A percentile compares a stretch with the other conserved stretches of the same genome.
phyloP scores from a whole-genome alignment of 2,113 vertebrate species.

The Myiozetetes cayanensis region DNA sequence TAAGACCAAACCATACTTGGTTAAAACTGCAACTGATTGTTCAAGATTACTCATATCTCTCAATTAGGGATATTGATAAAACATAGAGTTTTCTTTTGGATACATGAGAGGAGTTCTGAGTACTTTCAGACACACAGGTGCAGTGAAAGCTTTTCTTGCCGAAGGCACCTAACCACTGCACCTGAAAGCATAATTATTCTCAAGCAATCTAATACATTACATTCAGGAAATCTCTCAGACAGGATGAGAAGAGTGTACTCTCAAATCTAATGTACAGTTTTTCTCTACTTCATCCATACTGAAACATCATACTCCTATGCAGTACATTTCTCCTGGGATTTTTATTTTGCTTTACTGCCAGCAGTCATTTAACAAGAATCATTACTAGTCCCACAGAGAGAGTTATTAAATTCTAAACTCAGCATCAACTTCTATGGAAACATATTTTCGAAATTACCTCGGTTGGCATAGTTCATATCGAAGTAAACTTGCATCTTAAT shows the following conservation, averaged over 20 bases:
- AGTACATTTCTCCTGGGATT: not conserved
- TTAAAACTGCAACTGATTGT: not conserved
- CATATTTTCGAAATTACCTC: conserved; percentile 77
- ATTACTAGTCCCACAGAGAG: not conserved
- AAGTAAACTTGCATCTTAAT: conserved; percentile 97
- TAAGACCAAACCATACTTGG: not conserved
- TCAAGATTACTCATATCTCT: not conserved
- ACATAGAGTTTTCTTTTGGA: not conserved
- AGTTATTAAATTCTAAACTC: not conserved
- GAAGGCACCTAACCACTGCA: not conserved
- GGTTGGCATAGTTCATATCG: conserved; percentile 85
- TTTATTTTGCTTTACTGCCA: not conserved
- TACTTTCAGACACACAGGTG: not conserved
- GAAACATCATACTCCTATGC: not conserved
- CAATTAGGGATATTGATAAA: not conserved
- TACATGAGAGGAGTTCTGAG: not conserved
- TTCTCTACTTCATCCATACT: not conserved
- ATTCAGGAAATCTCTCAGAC: not conserved
- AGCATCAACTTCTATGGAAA: not conserved
- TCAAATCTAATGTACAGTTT: not conserved
- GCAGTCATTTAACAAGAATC: not conserved
- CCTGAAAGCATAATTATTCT: not conserved
- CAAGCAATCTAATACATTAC: not conserved
- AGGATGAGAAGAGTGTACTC: not conserved
- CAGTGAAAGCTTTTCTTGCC: not conserved